A percentile compares a stretch with the other conserved stretches of the same genome.
Conservation (phyloP, 2,888 invertebrate species). For the Tubulanus polymorphus region DNA sequence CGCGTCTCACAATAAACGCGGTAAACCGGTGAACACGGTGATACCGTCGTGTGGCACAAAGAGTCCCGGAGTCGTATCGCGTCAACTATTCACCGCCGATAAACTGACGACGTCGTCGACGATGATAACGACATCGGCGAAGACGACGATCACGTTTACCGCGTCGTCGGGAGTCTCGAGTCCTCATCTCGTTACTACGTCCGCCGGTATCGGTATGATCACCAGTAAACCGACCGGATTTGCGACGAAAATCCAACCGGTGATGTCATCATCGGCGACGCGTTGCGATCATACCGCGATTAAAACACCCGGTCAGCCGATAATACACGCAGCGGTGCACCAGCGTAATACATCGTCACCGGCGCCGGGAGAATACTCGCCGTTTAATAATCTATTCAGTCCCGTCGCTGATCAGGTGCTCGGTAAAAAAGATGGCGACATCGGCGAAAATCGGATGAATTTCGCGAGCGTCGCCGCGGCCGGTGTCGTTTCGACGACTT, state of each 20-base stretch:
- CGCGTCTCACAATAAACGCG: too few relatives aligned
- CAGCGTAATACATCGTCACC: slow-evolving; percentile 2
- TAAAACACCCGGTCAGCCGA: slow-evolving; percentile 16
- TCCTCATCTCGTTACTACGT: background rate
- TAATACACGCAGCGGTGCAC: slow-evolving; percentile 12
- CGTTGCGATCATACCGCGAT: slow-evolving; percentile 34
- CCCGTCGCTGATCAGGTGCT: slow-evolving; percentile 58
- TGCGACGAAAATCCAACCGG: slow-evolving; percentile 4
- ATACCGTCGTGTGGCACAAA: slow-evolving; percentile 17
- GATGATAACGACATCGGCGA: slow-evolving; percentile 60
- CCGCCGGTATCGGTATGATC: background rate
- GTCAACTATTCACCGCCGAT: slow-evolving; percentile 47
- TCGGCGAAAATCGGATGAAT: slow-evolving; percentile 58
- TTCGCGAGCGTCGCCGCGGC: slow-evolving; percentile 68
- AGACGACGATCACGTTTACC: slow-evolving; percentile 53
- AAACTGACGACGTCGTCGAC: background rate
- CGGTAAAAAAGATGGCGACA: slow-evolving; percentile 38
- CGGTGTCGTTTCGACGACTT: slow-evolving; percentile 55
- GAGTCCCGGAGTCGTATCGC: slow-evolving; percentile 30
- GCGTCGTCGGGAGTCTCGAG: background rate
- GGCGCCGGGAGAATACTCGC: slow-evolving; percentile 72
- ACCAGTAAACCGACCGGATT: slow-evolving; percentile 3
- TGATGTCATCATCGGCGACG: slow-evolving; percentile 7
- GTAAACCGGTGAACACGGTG: too few relatives aligned
- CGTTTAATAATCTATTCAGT: slow-evolving; percentile 75